Evolutionary conservation across 2,113 vertebrate genomes (phyloP).

Genomic region (Vidua macroura): DNA sequence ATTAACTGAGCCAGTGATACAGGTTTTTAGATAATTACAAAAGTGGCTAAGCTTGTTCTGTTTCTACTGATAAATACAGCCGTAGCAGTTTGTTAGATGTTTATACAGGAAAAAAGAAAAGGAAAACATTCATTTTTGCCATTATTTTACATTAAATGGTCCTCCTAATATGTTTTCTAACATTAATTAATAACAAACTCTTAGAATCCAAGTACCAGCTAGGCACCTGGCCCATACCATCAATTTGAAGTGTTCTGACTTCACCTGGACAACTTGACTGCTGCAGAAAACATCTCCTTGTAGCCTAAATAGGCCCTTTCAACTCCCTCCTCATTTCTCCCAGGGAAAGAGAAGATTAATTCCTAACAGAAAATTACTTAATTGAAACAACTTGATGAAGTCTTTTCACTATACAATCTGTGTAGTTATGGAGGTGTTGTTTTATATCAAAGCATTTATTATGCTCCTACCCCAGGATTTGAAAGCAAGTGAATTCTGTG

Average conservation of each 20-base stretch:
- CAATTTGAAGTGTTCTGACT: neutral
- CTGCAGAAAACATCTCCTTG: neutral
- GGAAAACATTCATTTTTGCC: neutral
- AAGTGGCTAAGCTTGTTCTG: neutral
- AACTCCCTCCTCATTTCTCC: neutral
- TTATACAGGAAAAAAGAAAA: neutral
- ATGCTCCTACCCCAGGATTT: neutral
- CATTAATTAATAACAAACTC: neutral
- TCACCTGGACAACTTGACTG: neutral
- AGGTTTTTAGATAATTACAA: neutral
- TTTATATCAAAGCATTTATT: neutral
- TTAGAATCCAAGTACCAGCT: neutral
- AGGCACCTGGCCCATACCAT: neutral
- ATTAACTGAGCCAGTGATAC: neutral
- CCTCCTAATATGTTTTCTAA: neutral
- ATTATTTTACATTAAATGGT: neutral
- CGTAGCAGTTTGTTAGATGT: neutral
- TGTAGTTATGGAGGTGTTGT: neutral
- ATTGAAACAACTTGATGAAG: neutral
- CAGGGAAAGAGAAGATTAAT: neutral
- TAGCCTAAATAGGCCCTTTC: neutral
- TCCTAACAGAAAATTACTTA: neutral
- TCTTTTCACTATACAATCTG: neutral
- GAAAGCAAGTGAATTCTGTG: neutral
- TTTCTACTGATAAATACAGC: neutral